A percentile compares a stretch with the other conserved stretches of the same genome.
These are phyloP conservation scores for Poecilobothrus nobilitatus DNA, from an alignment of 2,888 invertebrate species.

Conservation along the genomic window DNA sequence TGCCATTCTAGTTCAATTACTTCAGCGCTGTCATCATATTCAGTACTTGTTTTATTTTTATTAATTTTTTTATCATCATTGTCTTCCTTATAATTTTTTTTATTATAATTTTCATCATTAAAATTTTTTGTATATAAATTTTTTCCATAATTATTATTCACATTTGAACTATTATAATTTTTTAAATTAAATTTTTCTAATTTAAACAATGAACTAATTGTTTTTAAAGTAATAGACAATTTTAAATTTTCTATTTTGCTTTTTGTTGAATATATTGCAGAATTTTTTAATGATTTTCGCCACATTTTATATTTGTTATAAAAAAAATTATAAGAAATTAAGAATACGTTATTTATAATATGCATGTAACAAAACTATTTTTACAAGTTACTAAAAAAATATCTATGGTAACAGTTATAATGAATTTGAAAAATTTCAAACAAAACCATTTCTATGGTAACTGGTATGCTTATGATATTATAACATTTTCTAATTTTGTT, in stretches of 20 bases:
- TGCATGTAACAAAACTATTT: no score
- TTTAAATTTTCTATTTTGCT: slow-evolving; percentile 34
- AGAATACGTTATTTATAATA: no score
- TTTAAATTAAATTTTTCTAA: slow-evolving; percentile 36
- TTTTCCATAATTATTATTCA: background rate
- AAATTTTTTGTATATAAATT: background rate
- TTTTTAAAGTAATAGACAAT: slow-evolving; percentile 29
- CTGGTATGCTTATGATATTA: no score
- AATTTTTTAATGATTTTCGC: slow-evolving; percentile 29
- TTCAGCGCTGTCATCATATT: slow-evolving; percentile 22
- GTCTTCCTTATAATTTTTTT: background rate
- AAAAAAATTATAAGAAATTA: no score
- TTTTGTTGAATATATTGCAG: slow-evolving; percentile 37
- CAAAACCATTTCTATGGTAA: no score
- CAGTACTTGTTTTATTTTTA: slow-evolving; percentile 10
- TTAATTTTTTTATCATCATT: background rate
- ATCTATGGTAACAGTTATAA: no score
- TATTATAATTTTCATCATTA: background rate
- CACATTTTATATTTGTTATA: slow-evolving; percentile 22
- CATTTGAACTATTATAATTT: background rate
- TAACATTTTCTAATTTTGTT: no score
- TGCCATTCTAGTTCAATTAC: slow-evolving; percentile 57
- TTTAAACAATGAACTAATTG: slow-evolving; percentile 37
- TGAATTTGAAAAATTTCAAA: no score
- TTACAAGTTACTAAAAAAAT: no score